These are phyloP conservation scores for Austrolebias charrua DNA, from an alignment of 2,797 vertebrate genomes.

Conservation along the genomic window DNA sequence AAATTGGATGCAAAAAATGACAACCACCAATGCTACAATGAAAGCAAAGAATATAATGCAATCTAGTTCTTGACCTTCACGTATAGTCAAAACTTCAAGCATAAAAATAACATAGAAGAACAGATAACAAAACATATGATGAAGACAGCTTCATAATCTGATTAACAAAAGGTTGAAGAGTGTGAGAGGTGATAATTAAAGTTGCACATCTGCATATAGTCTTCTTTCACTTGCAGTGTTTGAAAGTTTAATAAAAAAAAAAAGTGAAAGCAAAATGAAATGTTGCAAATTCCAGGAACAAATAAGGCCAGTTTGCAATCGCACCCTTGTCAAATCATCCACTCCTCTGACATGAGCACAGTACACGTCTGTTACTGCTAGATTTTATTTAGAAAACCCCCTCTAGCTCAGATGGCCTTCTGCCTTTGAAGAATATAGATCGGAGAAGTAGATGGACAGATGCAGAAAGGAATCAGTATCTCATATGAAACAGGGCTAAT, in stretches of 20 bases:
- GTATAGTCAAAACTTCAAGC: too few relatives aligned
- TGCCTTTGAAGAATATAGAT: conserved; percentile 60
- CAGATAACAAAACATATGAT: background rate
- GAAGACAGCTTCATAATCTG: background rate
- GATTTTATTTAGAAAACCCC: conserved; percentile 39
- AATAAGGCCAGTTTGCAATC: background rate
- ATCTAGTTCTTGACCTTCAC: too few relatives aligned
- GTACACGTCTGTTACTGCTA: conserved; percentile 36
- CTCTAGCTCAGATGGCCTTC: conserved; percentile 34
- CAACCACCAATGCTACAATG: too few relatives aligned
- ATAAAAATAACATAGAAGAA: background rate
- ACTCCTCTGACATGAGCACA: conserved; percentile 13
- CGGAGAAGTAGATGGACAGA: conserved; percentile 36
- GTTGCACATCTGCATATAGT: background rate
- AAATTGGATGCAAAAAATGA: too few relatives aligned
- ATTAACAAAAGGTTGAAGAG: background rate
- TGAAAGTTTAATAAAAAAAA: conserved; percentile 13
- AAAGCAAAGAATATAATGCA: too few relatives aligned
- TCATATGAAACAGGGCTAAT: conserved; percentile 46
- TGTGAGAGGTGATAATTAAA: conserved; percentile 33
- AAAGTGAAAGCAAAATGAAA: conserved; percentile 26
- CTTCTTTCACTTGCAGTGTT: background rate
- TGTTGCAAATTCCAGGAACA: background rate
- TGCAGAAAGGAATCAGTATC: conserved; percentile 47
- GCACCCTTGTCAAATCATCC: conserved; percentile 14